A percentile compares a stretch with the other conserved stretches of the same genome.
Evolutionary conservation across 2,113 vertebrate species (phyloP).

Genomic region (Petrocephalus zakoni): DNA sequence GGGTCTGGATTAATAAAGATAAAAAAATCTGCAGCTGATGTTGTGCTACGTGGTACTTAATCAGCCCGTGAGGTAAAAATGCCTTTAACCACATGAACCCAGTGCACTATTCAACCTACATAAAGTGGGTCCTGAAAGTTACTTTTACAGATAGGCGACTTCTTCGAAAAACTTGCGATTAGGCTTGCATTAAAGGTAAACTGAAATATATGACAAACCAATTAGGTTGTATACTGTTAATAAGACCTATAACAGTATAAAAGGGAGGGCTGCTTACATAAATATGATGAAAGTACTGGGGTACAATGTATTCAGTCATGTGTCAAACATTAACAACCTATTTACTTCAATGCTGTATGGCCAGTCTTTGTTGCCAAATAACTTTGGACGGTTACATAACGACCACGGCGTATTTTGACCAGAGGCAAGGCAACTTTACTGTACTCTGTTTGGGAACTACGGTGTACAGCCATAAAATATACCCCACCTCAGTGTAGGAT

Average conservation of each 20-base stretch:
- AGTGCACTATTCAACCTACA: background rate
- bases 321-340: background rate
- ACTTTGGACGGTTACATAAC: conserved; percentile 7
- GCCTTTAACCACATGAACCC: background rate
- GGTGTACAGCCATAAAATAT: background rate
- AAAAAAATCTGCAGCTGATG: background rate
- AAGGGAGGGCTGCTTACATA: background rate
- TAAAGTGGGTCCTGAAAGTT: background rate
- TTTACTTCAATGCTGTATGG: background rate
- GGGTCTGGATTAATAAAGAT: background rate
- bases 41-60: background rate
- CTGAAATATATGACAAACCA: background rate
- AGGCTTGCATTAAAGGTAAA: background rate
- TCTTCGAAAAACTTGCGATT: background rate
- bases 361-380: background rate
- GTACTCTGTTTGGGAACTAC: background rate
- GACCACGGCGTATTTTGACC: background rate
- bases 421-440: background rate
- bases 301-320: background rate
- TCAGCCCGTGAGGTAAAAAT: background rate
- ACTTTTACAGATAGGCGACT: background rate
- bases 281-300: background rate
- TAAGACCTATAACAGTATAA: background rate
- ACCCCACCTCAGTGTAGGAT: background rate
- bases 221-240: background rate